phyloP scores from a whole-genome alignment of 2,797 vertebrate species.

The Etheostoma nigrum region DNA sequence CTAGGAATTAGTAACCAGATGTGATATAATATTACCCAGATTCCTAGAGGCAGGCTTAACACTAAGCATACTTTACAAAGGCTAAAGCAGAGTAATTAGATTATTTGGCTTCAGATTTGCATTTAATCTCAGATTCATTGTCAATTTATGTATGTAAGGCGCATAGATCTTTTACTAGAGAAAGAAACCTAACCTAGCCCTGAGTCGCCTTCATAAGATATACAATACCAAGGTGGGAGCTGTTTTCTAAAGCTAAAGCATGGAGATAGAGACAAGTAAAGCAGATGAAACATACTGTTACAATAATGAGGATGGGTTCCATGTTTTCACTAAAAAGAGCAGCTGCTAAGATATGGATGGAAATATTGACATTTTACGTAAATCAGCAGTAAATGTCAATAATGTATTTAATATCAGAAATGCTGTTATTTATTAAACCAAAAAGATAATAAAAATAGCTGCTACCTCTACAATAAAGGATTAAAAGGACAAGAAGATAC shows the following conservation, averaged over 20 bases:
- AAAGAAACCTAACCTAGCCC: not conserved
- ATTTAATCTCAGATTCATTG: not conserved
- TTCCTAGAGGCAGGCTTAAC: constrained; percentile 8
- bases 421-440: not conserved
- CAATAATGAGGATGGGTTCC: not conserved
- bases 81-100: not conserved
- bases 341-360: not conserved
- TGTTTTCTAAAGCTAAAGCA: not conserved
- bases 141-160: not conserved
- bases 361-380: not conserved
- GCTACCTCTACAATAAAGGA: not conserved
- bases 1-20: constrained; percentile 22
- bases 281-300: not conserved
- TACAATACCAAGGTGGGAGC: not conserved
- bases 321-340: not conserved
- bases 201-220: not conserved
- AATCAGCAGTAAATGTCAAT: not conserved
- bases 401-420: not conserved
- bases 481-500: constrained; percentile 2
- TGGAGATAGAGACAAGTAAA: not conserved
- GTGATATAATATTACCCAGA: constrained; percentile 23
- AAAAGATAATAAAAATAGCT: not conserved
- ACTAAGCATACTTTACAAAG: not conserved
- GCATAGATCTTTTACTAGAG: not conserved
- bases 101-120: not conserved